Base-by-base conservation (phyloP, 2,888 invertebrate genomes). In the Saturnia japonica region DNA sequence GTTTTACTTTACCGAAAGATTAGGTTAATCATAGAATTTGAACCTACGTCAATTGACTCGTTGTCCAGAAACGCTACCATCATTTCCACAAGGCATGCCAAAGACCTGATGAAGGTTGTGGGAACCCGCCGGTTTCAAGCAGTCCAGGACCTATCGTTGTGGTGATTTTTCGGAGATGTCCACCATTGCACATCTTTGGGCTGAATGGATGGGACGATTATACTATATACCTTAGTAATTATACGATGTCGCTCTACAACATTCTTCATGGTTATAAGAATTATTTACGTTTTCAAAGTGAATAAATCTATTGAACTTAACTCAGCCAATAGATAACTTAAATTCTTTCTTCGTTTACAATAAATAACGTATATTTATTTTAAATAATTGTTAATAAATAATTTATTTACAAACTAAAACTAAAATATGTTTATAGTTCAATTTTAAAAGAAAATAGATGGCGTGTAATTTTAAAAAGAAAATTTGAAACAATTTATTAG, bases 401-500 rank as follows among this genome's bases (percentile, higher is more conserved):
- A 62, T 34, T 12, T 28, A 62, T 62, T 62, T 62, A 34, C 14
- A n/a, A 9, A 3, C n/a, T 1, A 62, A 34, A 12, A 9, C 2
- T 19, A 40, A 64, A 3, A n/a, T 64, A 64, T 40, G 19, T 64
- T 64, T 64, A 64, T 40, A 40, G n/a, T 40, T 9, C 40, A n/a
- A 40, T 9, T 34, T 16, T n/a, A 40, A 19, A 8, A 64, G 64
- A n/a, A 34, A 64, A 64, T 40, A 64, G 19, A n/a, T 40, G 40
- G 40, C 19, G 40, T 7, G 51, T 67, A 67, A 66, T n/a, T 66
- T 54, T 43, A 67, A 57, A 70, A 54, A 70, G 67, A 67, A 70
- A 51, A 43, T 70, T 67, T 57, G 25, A 70, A 67, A 70, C 70
- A 67, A 70, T 70, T 70, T 70, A 70, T 70, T 67, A 40, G 9